Base-by-base conservation (phyloP, 2,888 invertebrate species). In the Lithophane socia region DNA sequence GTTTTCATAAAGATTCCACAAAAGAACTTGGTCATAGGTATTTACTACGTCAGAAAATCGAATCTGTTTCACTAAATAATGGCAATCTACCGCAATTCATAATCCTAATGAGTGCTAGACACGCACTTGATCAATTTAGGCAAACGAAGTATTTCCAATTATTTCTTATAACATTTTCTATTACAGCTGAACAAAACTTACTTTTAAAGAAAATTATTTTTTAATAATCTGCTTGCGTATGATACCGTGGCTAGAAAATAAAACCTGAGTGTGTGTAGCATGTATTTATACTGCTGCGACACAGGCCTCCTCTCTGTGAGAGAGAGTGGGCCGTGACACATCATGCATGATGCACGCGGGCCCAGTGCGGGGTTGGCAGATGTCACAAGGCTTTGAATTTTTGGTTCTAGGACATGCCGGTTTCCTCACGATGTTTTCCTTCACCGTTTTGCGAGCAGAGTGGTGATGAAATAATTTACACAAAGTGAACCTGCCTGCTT, bases 121-220 rank as follows among this genome's bases (percentile, higher is more conserved):
- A 84, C 86, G 84, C 86, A 76, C 56, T 54, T 44, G 67, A 66
- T 76, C 75, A 68, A 83, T 78, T 86, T 70, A 47, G 56, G 58
- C 10, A 8, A 66, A 64, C 42, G 29, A 29, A 29, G 29, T 37
- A 49, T 37, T 54, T 4, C 16, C 56, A 29, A 67, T 24, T 24
- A 68, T 24, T n/a, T 44, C 7, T 56, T 24, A 37, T 37, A 37
- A 68, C 10, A 24, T 16, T 16, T 24, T 10, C 21, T 12, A 24
- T 3, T 24, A 42, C 0, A 37, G 37, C 5, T 13, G 42, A 21
- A n/a, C 18, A 13, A 58, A 54, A 18, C 42, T 29, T 16, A 58
- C 74, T 81, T 81, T 37, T 47, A 24, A 65, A 47, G 47, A 75
- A 74, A 65, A 65, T 37, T 8, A 1, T 64, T 37, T 29, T 44